Evolutionary conservation across 2,113 vertebrate genomes (phyloP).

Genomic region (Sus scrofa): T2T-Sscrofa CM000812.6:159949501-159950000

Average conservation of each 20-base stretch:
- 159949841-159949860: neutral
- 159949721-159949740: slow-evolving; percentile 57
- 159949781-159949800: slow-evolving; percentile 80
- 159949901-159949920: rapidly evolving
- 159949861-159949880: neutral
- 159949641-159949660: neutral
- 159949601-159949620: slow-evolving; percentile 66
- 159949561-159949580: slow-evolving; percentile 80
- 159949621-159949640: slow-evolving; percentile 68
- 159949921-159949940: neutral
- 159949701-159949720: slow-evolving; percentile 59
- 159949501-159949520: slow-evolving; percentile 84
- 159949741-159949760: slow-evolving; percentile 81
- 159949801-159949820: slow-evolving; percentile 73
- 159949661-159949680: neutral
- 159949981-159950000: neutral
- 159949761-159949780: slow-evolving; percentile 81
- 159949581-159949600: slow-evolving; percentile 75
- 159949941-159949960: neutral
- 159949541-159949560: slow-evolving; percentile 86
- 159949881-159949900: neutral
- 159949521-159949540: slow-evolving; percentile 83
- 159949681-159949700: neutral
- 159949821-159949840: slow-evolving; percentile 66
- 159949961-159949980: rapidly evolving